Evolutionary conservation across 2,113 vertebrate genomes (phyloP).

Genomic region (Mionectes macconnelli): DNA sequence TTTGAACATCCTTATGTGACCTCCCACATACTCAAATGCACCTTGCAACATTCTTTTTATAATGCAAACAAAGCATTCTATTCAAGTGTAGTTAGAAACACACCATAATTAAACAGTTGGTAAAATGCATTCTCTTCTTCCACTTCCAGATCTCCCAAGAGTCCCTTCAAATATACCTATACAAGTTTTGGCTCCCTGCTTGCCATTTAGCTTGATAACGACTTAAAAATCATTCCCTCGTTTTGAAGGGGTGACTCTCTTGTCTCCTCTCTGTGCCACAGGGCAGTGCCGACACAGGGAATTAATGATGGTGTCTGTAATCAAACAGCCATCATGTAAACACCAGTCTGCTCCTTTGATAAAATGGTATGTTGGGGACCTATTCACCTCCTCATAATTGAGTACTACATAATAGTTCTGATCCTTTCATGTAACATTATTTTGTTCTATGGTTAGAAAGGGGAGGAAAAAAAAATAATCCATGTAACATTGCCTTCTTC

Average conservation of each 20-base stretch:
- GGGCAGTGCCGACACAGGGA: slow-evolving; percentile 72
- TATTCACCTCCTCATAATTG: slow-evolving; percentile 83
- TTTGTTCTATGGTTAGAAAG: slow-evolving; percentile 80
- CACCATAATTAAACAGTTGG: slow-evolving; percentile 78
- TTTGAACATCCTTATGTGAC: slow-evolving; percentile 53
- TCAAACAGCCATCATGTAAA: slow-evolving; percentile 77
- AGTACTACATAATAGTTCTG: slow-evolving; percentile 79
- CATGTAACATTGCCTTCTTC: slow-evolving; percentile 69
- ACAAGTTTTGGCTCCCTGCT: slow-evolving; percentile 70
- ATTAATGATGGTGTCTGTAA: slow-evolving; percentile 78
- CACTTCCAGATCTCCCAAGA: slow-evolving; percentile 83
- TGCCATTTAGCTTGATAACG: slow-evolving; percentile 77
- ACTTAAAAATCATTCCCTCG: slow-evolving; percentile 72
- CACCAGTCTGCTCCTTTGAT: slow-evolving; percentile 73
- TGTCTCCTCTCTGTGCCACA: slow-evolving; percentile 61
- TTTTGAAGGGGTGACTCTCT: slow-evolving; percentile 74
- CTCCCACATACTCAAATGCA: slow-evolving; percentile 51
- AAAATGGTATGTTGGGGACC: slow-evolving; percentile 73
- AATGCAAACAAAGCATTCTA: slow-evolving; percentile 70
- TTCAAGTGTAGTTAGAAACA: slow-evolving; percentile 66
- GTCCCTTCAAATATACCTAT: slow-evolving; percentile 73
- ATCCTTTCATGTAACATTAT: slow-evolving; percentile 77
- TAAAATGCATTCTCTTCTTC: slow-evolving; percentile 81
- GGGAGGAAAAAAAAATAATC: slow-evolving; percentile 59
- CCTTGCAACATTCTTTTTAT: slow-evolving; percentile 47